Evolutionary conservation across 1,140 invertebrate genomes (phyloP), one percentile per base, ranked within the genome.

Genomic region (Maniola jurtina): DNA sequence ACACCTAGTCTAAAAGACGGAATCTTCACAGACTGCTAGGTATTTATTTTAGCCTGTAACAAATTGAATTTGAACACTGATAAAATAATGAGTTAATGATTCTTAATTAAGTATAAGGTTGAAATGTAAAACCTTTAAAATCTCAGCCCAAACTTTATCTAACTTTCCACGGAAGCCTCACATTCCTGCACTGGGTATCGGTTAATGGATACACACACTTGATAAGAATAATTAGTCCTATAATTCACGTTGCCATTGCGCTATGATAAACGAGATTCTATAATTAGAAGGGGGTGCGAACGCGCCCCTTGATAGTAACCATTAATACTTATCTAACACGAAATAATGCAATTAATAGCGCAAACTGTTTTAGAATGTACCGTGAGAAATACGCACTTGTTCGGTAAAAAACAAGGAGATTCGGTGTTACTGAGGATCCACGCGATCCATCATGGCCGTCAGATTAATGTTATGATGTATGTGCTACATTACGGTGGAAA

Each of bases 321-420:
- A 83, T 84, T 85, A 86, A 86, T 84, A 79, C 77, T 78, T 76
- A 84, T 80, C 75, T 73, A 83, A 76, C 86, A 89, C 84, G 86
- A 72, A 76, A 89, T 89, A 87, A 83, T 80, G 81, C 79, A 83
- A 89, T 87, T 87, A 87, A 85, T 89, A 72, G 73, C 70, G 71
- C 70, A 76, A 79, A 83, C 75, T 80, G 78, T 87, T 89, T 86
- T 85, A 82, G 72, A 74, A 64, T 58, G 64, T 62, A 70, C 75
- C 86, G 86, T 89, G 84, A 85, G 86, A 89, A 84, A 74, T 73
- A 74, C 71, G 70, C 86, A 87, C 81, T 84, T 86, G 84, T 72
- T 66, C 83, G 83, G 69, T 60, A 84, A 84, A 88, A 88, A 88
- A 88, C 73, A 80, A 76, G 64, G 64, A 68, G 57, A 71, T 67